Conservation (phyloP, 1,140 invertebrate species). For the Acyrthosiphon pisum region DNA sequence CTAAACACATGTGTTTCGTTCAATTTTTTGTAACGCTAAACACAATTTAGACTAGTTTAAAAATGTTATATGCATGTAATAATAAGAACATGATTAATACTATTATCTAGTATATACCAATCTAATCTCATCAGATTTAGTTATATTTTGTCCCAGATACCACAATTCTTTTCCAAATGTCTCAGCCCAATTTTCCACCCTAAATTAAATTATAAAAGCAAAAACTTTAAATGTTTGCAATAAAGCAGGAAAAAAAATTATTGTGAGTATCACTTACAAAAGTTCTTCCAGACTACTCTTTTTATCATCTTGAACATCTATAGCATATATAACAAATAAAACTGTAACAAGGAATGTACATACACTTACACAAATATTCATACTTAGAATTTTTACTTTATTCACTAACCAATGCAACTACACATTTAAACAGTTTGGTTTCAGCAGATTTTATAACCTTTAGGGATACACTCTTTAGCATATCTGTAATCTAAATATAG, state of each 20-base stretch:
- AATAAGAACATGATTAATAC: not conserved
- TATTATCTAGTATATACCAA: conserved; percentile 61
- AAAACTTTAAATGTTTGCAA: not conserved
- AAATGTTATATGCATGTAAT: not conserved
- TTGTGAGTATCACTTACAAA: conserved; percentile 28
- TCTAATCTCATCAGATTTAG: conserved; percentile 70
- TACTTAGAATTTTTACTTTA: conserved; percentile 4
- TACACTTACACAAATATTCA: conserved; percentile 40
- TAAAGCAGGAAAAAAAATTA: not conserved
- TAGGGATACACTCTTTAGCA: not conserved
- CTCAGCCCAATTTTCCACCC: conserved; percentile 70
- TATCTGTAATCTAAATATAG: conserved; percentile 48
- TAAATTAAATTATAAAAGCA: conserved; percentile 61
- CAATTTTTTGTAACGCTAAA: conserved; percentile 47
- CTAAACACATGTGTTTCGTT: conserved; percentile 49
- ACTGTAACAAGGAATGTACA: conserved; percentile 15
- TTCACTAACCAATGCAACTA: not conserved
- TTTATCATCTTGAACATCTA: conserved; percentile 41
- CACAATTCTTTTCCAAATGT: conserved; percentile 70
- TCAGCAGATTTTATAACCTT: conserved; percentile 27
- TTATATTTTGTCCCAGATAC: conserved; percentile 69
- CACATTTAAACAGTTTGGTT: not conserved
- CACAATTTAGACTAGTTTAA: not conserved
- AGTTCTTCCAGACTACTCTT: conserved; percentile 35
- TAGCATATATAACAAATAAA: conserved; percentile 37